Percentiles rank a stretch among this genome's conserved stretches.
Evolutionary conservation across 2,888 invertebrate genomes (phyloP).

Genomic region (Beris chalybata): DNA sequence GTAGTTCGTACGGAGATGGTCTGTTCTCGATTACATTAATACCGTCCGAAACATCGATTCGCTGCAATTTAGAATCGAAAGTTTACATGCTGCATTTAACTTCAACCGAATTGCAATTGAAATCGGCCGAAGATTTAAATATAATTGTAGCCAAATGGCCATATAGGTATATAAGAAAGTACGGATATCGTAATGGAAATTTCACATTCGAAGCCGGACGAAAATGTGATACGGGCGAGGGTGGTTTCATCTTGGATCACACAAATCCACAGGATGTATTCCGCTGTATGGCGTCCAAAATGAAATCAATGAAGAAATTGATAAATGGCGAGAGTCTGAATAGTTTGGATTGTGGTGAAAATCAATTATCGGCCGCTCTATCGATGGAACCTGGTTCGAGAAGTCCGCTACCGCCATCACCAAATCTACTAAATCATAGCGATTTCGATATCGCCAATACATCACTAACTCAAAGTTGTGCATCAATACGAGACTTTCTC

Average conservation of each 20-base stretch:
- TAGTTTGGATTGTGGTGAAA: constrained; percentile 71
- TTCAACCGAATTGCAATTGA: constrained; percentile 72
- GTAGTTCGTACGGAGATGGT: constrained; percentile 77
- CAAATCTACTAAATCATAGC: constrained; percentile 50
- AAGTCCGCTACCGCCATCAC: constrained; percentile 75
- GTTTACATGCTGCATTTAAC: constrained; percentile 75
- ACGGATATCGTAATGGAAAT: constrained; percentile 83
- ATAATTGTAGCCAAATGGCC: constrained; percentile 75
- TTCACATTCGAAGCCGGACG: constrained; percentile 88
- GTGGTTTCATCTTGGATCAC: constrained; percentile 78
- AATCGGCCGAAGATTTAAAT: constrained; percentile 65
- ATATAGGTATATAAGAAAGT: constrained; percentile 78
- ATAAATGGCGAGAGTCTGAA: constrained; percentile 69
- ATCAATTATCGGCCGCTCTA: constrained; percentile 72
- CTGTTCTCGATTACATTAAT: constrained; percentile 77
- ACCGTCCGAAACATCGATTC: constrained; percentile 75
- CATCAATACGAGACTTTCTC: constrained; percentile 50
- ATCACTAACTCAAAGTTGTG: constrained; percentile 48
- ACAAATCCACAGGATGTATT: constrained; percentile 81
- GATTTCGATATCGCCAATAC: constrained; percentile 48
- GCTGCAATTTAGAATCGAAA: constrained; percentile 72
- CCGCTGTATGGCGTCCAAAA: constrained; percentile 77
- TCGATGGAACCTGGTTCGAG: constrained; percentile 81
- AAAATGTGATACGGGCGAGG: constrained; percentile 84
- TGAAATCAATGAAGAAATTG: constrained; percentile 85